phyloP scores from a whole-genome alignment of 2,888 invertebrate genomes.

The Polymixis lichenea region DNA sequence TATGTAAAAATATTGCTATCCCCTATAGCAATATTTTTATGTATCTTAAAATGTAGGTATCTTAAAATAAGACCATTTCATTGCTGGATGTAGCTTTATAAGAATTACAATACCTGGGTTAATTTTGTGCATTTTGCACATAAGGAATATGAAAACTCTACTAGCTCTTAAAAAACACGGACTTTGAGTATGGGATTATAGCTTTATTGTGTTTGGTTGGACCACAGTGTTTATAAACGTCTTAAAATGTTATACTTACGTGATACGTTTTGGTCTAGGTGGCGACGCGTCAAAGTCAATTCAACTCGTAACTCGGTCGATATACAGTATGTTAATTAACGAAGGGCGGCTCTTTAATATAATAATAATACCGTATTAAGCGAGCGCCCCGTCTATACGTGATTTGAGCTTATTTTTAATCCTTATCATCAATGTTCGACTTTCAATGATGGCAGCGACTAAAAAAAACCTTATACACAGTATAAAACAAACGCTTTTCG shows the following conservation, averaged over 20 bases:
- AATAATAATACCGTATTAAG: too few species aligned
- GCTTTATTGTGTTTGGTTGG: constrained; percentile 1
- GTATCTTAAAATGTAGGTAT: too few species aligned
- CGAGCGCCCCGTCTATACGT: not conserved
- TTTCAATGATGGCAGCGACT: not conserved
- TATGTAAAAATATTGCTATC: constrained; percentile 3
- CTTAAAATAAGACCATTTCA: constrained; percentile 27
- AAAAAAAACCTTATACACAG: too few species aligned
- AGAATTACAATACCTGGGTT: constrained; percentile 7
- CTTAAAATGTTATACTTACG: not conserved
- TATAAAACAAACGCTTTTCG: too few species aligned
- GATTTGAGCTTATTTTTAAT: not conserved
- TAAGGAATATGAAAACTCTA: constrained; percentile 10
- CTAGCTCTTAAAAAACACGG: not conserved
- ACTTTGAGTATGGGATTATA: constrained; percentile 18
- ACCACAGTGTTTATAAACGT: not conserved
- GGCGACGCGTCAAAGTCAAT: not conserved
- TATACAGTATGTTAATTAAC: not conserved
- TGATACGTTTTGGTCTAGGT: not conserved
- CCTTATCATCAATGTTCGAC: too few species aligned
- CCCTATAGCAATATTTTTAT: too few species aligned
- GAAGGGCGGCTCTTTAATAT: too few species aligned
- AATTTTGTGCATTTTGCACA: constrained; percentile 12
- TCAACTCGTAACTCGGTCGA: not conserved
- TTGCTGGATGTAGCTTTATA: constrained; percentile 36